Conservation (phyloP, 2,113 vertebrate species). For the Panthera uncia region DNA sequence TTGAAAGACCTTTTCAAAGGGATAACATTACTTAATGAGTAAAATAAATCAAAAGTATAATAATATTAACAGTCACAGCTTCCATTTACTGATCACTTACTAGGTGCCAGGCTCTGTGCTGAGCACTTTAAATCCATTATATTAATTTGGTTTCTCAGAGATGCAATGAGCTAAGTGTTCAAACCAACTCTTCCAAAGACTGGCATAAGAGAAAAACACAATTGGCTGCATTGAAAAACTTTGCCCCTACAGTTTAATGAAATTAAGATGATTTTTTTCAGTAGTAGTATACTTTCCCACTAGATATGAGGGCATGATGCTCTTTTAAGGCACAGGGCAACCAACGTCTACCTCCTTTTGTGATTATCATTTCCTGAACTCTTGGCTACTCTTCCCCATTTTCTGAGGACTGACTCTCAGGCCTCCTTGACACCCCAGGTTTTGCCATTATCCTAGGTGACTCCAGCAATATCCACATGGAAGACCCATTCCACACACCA, state of each 20-base stretch:
- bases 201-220: slow-evolving; percentile 40
- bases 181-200: slow-evolving; percentile 47
- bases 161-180: slow-evolving; percentile 44
- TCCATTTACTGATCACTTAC: slow-evolving; percentile 55
- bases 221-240: slow-evolving; percentile 31
- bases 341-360: background rate
- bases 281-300: background rate
- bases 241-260: slow-evolving; percentile 49
- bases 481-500: background rate
- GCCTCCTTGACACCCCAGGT: background rate
- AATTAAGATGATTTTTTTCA: slow-evolving; percentile 30
- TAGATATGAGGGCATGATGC: background rate
- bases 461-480: background rate
- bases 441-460: background rate
- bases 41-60: slow-evolving; percentile 63
- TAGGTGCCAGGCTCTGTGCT: slow-evolving; percentile 34
- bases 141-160: slow-evolving; percentile 59
- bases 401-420: slow-evolving; percentile 6
- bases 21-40: slow-evolving; percentile 45
- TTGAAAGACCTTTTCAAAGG: slow-evolving; percentile 29
- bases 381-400: background rate
- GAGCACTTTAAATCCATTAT: slow-evolving; percentile 58
- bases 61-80: slow-evolving; percentile 52
- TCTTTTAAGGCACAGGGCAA: background rate
- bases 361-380: background rate